These are phyloP conservation scores for Patella caerulea DNA, from an alignment of 2,888 invertebrate genomes.

Conservation along the genomic window DNA sequence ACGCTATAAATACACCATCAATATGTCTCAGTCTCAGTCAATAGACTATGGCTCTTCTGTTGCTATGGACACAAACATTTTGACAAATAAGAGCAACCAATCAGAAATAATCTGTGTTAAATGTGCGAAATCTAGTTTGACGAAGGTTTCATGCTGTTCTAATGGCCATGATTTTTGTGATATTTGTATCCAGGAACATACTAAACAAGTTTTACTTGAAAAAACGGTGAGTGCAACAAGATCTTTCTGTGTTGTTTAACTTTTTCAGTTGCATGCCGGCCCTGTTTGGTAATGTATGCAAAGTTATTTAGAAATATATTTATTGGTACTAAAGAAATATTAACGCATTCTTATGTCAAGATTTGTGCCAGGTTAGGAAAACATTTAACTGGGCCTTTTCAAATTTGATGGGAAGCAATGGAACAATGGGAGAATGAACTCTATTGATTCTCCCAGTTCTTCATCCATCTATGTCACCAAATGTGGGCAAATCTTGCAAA, in stretches of 20 bases:
- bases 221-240: not conserved
- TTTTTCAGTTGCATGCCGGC: not conserved
- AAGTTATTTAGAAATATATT: no score
- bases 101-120: not conserved
- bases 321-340: no score
- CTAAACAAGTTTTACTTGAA: not conserved
- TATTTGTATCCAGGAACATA: slow-evolving; percentile 53
- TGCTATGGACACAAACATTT: not conserved
- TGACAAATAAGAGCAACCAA: not conserved
- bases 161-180: slow-evolving; percentile 60
- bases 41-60: not conserved
- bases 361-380: no score
- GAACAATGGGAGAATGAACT: no score
- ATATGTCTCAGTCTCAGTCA: not conserved
- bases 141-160: slow-evolving; percentile 48
- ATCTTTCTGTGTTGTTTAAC: not conserved
- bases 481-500: no score
- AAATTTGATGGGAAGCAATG: no score
- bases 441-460: no score
- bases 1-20: slow-evolving; percentile 24
- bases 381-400: no score
- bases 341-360: no score
- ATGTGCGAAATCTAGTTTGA: not conserved
- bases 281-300: no score
- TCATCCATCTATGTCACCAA: no score